Evolutionary conservation across 2,888 invertebrate species (phyloP), one percentile per base, ranked within the genome.

Genomic region (Eutolmus rufibarbis): DNA sequence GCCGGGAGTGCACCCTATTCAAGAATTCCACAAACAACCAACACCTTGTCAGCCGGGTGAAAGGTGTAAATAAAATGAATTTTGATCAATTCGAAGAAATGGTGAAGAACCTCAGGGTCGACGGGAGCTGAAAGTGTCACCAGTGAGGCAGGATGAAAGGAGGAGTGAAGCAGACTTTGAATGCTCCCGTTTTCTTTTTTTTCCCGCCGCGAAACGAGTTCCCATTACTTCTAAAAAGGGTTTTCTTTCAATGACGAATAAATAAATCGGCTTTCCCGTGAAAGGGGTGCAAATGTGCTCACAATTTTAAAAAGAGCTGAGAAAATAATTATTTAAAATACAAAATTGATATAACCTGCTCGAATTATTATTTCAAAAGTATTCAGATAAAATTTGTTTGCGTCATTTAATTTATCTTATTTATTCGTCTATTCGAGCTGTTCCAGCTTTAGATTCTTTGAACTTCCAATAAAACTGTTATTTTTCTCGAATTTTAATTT

Each of bases 31-130:
- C 56, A 66, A 66, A 66, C 66, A 19, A 19, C 66, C 28, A 23
- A 66, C 23, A 66, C 19, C 66, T 66, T 66, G 66, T 66, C 66
- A 66, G 9, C 8, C 9, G 66, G n/a, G 23, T 66, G 66, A 66
- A 66, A 66, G 66, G 87, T 31, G 43, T 77, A 82, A 86, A 88
- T 86, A 74, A 82, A 86, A 86, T 82, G 37, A 88, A 88, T 77
- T 86, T 88, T 88, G 88, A 88, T 86, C 86, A 88, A 88, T 86
- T 88, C 7, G n/a, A 34, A 76, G 76, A 76, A 19, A 34, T n/a
- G 37, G 14, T 76, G 19, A 76, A 37, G 7, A 76, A 76, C 76
- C 16, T 76, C 76, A 76, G 76, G 34, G 34, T 76, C 66, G 66
- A 66, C 9, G 28, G 66, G 66, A 66, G 9, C 66, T 66, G 66